Percentiles rank a stretch among this genome's conserved stretches.
These are phyloP conservation scores for Drosophila teissieri DNA, from an alignment of 1,140 invertebrate genomes.

Conservation along the genomic window DNA sequence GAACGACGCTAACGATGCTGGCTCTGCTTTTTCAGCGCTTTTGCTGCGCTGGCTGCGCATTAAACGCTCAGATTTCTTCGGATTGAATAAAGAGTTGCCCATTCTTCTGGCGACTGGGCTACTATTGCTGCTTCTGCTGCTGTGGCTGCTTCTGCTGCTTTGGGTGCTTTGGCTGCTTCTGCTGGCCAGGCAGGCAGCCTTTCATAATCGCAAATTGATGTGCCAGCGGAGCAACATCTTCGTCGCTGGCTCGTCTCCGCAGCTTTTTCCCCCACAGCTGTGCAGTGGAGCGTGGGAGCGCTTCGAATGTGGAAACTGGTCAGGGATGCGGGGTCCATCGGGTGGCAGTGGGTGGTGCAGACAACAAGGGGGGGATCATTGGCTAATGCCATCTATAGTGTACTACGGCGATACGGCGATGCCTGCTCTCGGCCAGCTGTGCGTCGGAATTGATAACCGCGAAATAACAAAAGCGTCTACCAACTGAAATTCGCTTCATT, in stretches of 20 bases:
- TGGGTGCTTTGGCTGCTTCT: constrained; percentile 40
- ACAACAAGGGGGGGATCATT: constrained; percentile 39
- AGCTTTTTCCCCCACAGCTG: constrained; percentile 31
- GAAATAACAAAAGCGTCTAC: constrained; percentile 77
- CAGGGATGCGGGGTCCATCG: constrained; percentile 2
- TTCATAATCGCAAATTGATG: constrained; percentile 82
- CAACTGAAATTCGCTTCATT: constrained; percentile 65
- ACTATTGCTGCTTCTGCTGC: constrained; percentile 7
- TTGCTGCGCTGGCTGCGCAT: constrained; percentile 62
- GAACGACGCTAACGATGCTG: constrained; percentile 68
- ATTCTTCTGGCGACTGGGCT: constrained; percentile 54
- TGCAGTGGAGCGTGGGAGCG: constrained; percentile 80
- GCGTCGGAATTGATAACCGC: constrained; percentile 75
- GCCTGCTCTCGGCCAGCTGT: constrained; percentile 65
- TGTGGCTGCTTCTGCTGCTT: constrained; percentile 22
- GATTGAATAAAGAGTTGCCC: constrained; percentile 79
- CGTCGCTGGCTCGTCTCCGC: constrained; percentile 33
- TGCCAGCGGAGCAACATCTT: constrained; percentile 71
- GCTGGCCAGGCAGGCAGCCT: constrained; percentile 78
- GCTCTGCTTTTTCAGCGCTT: constrained; percentile 5
- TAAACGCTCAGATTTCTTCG: constrained; percentile 79
- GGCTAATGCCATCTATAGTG: constrained; percentile 63
- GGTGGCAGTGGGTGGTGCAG: background rate
- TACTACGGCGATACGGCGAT: constrained; percentile 15
- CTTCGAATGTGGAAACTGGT: constrained; percentile 71